Evolutionary conservation across 1,140 invertebrate genomes (phyloP), one percentile per base, ranked within the genome.

Genomic region (Lutraria rhynchaena): DNA sequence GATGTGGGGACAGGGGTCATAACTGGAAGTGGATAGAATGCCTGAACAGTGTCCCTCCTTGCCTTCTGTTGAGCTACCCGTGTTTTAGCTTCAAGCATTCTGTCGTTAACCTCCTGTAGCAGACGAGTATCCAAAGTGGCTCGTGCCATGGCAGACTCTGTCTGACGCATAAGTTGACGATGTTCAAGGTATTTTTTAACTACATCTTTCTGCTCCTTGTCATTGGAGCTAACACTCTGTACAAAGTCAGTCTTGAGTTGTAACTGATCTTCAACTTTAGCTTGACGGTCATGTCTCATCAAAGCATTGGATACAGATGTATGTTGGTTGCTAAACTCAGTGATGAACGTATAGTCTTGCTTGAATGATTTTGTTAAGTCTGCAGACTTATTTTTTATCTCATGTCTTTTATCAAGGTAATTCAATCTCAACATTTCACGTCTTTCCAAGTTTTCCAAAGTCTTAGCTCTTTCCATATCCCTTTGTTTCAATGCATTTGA

Each of bases 241-340:
- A 89, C 87, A 7, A 78, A 41, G 27, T 87, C 85, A 2, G 71
- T 46, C 44, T 87, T 89, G 24, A 63, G 33, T 13, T 83, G 77
- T 0, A 87, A 11, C 19, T 41, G 71, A 61, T 90, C 89, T 19
- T 92, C 91, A 31, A 29, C 37, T 37, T 84, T 85, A 0, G 89
- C 83, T 53, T 90, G 89, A 24, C 88, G 73, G 73, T 92, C 91
- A 70, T 92, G 91, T 35, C 88, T 77, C 81, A 90, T 85, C 24
- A 92, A 71, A 46, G 91, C 91, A 60, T 91, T 91, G 4, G 90
- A 91, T 11, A 92, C 90, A 22, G 90, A 91, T 11, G 90, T 91
- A 63, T 92, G 91, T 83, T 92, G 91, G 71, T 84, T 87, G 76
- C 82, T 90, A 77, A 92, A 92, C 51, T 91, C 90, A 22, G 86